A percentile compares a stretch with the other conserved stretches of the same genome.
These are phyloP conservation scores for Butorides virescens DNA, from an alignment of 2,113 vertebrate species.

Conservation along the genomic window DNA sequence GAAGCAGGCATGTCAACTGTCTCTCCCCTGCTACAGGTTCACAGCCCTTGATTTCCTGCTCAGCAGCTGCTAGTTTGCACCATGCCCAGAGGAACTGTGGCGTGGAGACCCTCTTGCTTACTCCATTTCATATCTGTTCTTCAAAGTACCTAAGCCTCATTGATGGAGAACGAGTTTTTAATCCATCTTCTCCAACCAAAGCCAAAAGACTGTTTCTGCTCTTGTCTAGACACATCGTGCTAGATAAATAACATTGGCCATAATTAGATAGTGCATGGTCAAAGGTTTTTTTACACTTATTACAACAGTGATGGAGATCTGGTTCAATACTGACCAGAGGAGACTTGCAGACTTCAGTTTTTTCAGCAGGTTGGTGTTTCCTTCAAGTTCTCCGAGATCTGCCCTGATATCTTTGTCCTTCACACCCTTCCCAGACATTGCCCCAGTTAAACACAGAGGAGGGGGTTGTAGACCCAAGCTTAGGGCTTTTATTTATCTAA, in stretches of 20 bases:
- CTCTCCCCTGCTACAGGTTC: not conserved
- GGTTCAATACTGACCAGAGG: not conserved
- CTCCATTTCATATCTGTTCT: not conserved
- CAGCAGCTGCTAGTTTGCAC: not conserved
- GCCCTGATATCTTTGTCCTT: not conserved
- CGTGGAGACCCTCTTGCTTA: not conserved
- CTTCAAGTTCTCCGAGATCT: not conserved
- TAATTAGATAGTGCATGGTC: not conserved
- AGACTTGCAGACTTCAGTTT: not conserved
- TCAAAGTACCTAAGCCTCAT: not conserved
- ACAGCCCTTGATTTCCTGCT: not conserved
- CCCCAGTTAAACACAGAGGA: not conserved
- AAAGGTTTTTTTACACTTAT: not conserved
- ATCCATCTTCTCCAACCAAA: not conserved
- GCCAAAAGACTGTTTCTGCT: accelerated
- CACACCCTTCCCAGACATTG: not conserved
- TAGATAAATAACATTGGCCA: not conserved
- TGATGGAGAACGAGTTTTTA: not conserved
- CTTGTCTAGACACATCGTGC: not conserved
- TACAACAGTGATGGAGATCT: not conserved
- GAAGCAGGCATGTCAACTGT: not conserved
- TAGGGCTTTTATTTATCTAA: not conserved
- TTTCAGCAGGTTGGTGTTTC: not conserved
- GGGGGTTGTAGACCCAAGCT: not conserved
- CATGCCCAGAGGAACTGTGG: not conserved